Percentiles rank a stretch among this genome's conserved stretches.
Conservation (phyloP, 2,113 vertebrate genomes). For the Perca fluviatilis region DNA sequence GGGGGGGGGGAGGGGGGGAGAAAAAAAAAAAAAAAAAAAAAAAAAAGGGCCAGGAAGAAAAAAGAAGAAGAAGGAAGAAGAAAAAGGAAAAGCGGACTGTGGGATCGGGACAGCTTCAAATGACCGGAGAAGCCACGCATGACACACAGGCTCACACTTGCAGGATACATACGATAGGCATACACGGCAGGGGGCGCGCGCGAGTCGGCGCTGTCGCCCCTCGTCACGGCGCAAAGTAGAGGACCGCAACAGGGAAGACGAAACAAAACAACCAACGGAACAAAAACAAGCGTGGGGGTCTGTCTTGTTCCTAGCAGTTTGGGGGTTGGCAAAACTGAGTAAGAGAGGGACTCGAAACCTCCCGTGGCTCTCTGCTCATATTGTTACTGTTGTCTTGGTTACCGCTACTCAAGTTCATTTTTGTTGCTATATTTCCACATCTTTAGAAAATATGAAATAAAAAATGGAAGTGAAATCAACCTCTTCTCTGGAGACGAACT, state of each 20-base stretch:
- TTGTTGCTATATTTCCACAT: conserved; percentile 88
- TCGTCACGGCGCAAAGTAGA: conserved; percentile 25
- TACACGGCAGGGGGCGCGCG: conserved; percentile 23
- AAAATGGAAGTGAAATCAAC: conserved; percentile 86
- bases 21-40: no score
- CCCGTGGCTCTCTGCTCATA: conserved; percentile 79
- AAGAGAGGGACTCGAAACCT: conserved; percentile 62
- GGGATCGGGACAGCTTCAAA: conserved; percentile 71
- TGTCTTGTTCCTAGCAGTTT: conserved; percentile 69
- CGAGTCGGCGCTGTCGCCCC: conserved; percentile 27
- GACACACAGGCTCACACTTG: conserved; percentile 63
- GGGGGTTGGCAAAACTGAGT: conserved; percentile 46
- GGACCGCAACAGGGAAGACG: conserved; percentile 4
- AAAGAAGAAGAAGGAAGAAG: no score
- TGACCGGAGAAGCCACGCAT: conserved; percentile 68
- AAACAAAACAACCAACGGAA: neutral
- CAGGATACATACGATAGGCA: conserved; percentile 48
- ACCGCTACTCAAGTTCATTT: conserved; percentile 81
- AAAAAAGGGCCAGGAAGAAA: conserved; percentile 42
- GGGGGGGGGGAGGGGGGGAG: no score
- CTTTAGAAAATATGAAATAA: conserved; percentile 84
- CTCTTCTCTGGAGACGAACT: conserved; percentile 81
- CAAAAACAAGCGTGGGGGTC: conserved; percentile 51
- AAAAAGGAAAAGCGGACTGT: no score
- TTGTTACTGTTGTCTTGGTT: conserved; percentile 86